These are phyloP conservation scores for Triplophysa tibetana DNA, from an alignment of 2,113 vertebrate genomes.

Conservation along the genomic window DNA sequence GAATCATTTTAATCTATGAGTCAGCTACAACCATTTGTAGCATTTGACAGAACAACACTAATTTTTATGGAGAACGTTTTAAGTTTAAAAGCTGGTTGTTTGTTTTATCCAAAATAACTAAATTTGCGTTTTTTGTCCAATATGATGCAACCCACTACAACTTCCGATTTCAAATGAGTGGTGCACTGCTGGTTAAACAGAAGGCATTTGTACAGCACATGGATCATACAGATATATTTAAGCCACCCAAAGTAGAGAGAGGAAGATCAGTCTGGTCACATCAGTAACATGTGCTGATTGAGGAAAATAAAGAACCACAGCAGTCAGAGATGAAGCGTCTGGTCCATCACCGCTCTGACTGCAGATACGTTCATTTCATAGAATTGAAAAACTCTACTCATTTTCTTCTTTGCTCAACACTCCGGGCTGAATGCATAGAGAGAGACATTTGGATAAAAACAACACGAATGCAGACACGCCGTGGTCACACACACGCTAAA, in stretches of 20 bases:
- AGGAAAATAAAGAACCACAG: not conserved
- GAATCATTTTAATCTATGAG: no score
- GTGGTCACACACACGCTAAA: not conserved
- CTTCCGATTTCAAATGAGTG: no score
- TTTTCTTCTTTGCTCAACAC: not conserved
- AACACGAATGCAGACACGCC: not conserved
- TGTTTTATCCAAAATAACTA: no score
- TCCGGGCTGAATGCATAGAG: not conserved
- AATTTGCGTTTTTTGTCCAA: no score
- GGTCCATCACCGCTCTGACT: not conserved
- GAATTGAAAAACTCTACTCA: no score
- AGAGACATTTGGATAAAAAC: not conserved
- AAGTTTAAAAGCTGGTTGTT: no score
- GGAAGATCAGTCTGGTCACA: not conserved
- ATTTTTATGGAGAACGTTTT: no score
- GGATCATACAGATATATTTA: not conserved
- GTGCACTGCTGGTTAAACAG: not conserved
- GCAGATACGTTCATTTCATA: no score
- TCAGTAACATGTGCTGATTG: constrained; percentile 33
- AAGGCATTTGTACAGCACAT: not conserved
- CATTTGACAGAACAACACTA: no score
- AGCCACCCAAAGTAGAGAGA: not conserved
- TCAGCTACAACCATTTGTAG: no score
- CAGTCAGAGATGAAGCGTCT: not conserved
- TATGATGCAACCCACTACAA: no score